Evolutionary conservation across 2,888 invertebrate genomes (phyloP).

Genomic region (Colostygia pectinataria): DNA sequence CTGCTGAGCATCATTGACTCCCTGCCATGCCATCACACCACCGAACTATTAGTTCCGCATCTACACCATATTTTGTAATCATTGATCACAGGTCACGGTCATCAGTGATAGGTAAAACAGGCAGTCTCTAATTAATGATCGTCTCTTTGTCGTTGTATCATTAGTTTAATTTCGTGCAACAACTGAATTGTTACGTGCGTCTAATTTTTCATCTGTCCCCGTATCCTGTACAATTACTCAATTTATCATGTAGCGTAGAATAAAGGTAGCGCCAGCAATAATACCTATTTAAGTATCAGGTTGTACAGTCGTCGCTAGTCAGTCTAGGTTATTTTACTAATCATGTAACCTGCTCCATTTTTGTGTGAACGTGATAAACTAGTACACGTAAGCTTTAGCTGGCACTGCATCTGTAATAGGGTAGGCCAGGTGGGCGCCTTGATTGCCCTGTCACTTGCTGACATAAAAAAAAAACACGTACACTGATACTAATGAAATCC

Average conservation of each 20-base stretch:
- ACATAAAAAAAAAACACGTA: too few species aligned
- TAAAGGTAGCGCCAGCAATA: conserved; percentile 4
- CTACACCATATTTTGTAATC: conserved; percentile 74
- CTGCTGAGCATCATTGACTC: conserved; percentile 62
- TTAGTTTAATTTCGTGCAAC: conserved; percentile 62
- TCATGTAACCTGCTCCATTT: too few species aligned
- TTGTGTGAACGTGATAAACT: too few species aligned
- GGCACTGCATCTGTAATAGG: too few species aligned
- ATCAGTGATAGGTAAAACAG: conserved; percentile 60
- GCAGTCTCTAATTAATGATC: conserved; percentile 67
- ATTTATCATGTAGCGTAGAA: conserved; percentile 38
- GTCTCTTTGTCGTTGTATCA: conserved; percentile 49
- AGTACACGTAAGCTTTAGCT: too few species aligned
- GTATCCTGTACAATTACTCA: conserved; percentile 45
- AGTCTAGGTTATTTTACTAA: too few species aligned
- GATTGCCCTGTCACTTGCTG: too few species aligned
- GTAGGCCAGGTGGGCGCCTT: too few species aligned
- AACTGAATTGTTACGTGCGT: conserved; percentile 49
- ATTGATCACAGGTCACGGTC: conserved; percentile 79
- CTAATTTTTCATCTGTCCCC: conserved; percentile 55
- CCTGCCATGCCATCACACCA: conserved; percentile 53
- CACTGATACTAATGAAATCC: too few species aligned
- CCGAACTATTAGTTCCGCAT: conserved; percentile 69
- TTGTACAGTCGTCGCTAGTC: not conserved
- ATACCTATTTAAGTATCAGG: not conserved